phyloP scores from a whole-genome alignment of 1,140 invertebrate species.

The Thaumetopoea pityocampa region DNA sequence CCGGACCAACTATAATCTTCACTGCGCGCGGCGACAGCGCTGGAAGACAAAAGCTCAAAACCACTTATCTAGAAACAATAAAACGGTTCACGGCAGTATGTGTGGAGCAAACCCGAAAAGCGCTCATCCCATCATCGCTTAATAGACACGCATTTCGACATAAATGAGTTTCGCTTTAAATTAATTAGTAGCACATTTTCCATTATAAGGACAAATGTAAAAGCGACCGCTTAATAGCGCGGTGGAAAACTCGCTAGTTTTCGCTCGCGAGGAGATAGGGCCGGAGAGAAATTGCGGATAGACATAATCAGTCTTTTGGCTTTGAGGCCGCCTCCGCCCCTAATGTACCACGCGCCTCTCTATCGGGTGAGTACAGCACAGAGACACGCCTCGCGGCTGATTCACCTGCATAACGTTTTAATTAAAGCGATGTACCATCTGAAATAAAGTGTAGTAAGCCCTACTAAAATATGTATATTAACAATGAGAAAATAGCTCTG shows the following conservation, averaged over 20 bases:
- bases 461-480: constrained; percentile 1
- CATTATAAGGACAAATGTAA: constrained; percentile 76
- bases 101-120: constrained; percentile 40
- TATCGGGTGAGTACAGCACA: constrained; percentile 61
- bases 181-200: constrained; percentile 74
- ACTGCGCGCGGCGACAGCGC: constrained; percentile 38
- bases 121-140: constrained; percentile 61
- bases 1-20: constrained; percentile 68
- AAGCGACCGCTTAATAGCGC: constrained; percentile 73
- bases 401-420: constrained; percentile 61
- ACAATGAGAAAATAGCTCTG: too few species aligned
- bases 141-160: constrained; percentile 71
- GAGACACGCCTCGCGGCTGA: constrained; percentile 48
- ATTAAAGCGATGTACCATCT: constrained; percentile 5
- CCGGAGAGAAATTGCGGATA: constrained; percentile 73
- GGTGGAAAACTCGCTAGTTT: constrained; percentile 75
- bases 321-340: constrained; percentile 66
- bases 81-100: constrained; percentile 30
- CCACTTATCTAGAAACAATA: constrained; percentile 40
- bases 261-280: constrained; percentile 73
- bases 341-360: constrained; percentile 64
- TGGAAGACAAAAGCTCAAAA: constrained; percentile 31
- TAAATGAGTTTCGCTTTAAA: constrained; percentile 74
- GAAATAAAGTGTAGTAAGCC: too few species aligned
- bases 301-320: constrained; percentile 75